These are phyloP conservation scores for Poecilobothrus nobilitatus DNA, from an alignment of 2,888 invertebrate genomes.

Conservation along the genomic window DNA sequence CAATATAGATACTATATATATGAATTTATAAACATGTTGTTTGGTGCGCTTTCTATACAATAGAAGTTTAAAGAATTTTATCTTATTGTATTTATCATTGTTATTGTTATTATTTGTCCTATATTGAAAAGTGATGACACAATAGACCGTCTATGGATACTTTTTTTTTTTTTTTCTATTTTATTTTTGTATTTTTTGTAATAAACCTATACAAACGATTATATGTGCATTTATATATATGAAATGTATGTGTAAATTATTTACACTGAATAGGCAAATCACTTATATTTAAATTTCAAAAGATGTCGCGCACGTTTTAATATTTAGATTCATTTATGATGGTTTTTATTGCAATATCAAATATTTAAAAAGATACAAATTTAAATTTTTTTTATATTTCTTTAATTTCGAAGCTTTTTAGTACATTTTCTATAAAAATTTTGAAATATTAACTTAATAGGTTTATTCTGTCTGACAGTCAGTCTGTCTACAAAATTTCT, in stretches of 20 bases:
- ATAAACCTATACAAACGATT: not conserved
- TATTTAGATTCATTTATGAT: not conserved
- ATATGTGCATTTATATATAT: not conserved
- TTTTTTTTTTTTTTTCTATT: no score
- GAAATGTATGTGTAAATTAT: not conserved
- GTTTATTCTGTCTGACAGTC: no score
- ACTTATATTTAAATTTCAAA: not conserved
- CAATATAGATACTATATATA: not conserved
- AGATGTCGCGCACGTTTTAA: not conserved
- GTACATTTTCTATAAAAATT: no score
- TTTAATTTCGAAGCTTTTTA: no score
- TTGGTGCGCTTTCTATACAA: not conserved
- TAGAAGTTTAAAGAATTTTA: not conserved
- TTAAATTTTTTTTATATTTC: no score
- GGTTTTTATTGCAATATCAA: no score
- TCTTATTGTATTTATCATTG: not conserved
- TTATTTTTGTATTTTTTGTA: no score
- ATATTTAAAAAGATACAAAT: no score
- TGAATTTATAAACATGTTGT: not conserved
- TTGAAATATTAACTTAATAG: no score
- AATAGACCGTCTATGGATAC: not conserved
- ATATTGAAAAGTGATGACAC: slow-evolving; percentile 4
- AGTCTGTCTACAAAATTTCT: no score
- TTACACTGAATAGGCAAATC: not conserved
- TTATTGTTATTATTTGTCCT: slow-evolving; percentile 6